Base-by-base conservation (phyloP, 2,888 invertebrate species). In the Rhamphomyia laevipes region DNA sequence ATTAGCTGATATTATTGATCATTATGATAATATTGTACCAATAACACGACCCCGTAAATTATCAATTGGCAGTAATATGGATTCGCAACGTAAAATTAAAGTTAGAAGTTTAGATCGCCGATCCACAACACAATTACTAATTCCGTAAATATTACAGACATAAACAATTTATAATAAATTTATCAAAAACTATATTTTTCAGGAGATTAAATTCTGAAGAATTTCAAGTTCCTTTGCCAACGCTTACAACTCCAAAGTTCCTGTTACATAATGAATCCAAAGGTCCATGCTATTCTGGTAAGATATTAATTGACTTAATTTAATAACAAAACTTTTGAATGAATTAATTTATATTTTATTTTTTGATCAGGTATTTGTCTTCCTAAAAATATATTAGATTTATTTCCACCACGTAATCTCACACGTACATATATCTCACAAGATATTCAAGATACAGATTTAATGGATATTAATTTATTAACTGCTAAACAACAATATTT, bases 1-100 rank as follows among this genome's bases (percentile, higher is more conserved):
- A 4, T 72, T 76, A 27, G 75, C 77, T 46, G 76, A 77, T 48
- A 73, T 76, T 12, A 62, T 66, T 30, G 64, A 67, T 50, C 61
- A 61, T 27, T 61, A 60, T 23, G 60, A 60, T 52, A 45, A 44
- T 21, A 53, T 60, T 3, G 52, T 58, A 23, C 53, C 58, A 16
- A 58, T 61, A 30, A 52, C 60, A 48, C 63, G 62, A 12, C 59
- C 59, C 18, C 63, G 63, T 17, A 65, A 63, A 51, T 61, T 63
- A 21, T 62, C 65, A 10, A 62, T 65, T 52, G 61, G 62, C 23
- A 42, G 17, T 23, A n/a, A n/a, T n/a, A 35, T 13, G 4, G 66
- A 67, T 50, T 59, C 65, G 3, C 64, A 63, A 35, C 64, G 68
- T 2, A 64, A 64, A 51, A 56, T 63, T 4, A 69, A 70, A 52